Evolutionary conservation across 2,797 vertebrate genomes (phyloP).

Genomic region (Eospalax fontanierii): DNA sequence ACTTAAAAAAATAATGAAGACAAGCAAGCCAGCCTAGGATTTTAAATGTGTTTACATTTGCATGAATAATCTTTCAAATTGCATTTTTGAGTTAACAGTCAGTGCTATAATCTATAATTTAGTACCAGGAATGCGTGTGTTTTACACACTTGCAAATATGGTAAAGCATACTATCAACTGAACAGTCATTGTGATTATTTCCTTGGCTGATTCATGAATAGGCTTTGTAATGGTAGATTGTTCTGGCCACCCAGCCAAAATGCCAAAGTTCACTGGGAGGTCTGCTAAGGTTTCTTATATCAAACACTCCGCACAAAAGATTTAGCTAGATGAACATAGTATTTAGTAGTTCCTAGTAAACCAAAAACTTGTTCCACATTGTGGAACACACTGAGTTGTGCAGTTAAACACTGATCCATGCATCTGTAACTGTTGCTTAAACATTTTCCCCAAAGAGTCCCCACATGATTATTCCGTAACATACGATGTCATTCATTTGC

Average conservation of each 20-base stretch:
- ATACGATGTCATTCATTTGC: slow-evolving; percentile 70
- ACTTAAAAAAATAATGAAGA: slow-evolving; percentile 30
- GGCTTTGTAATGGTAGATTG: slow-evolving; percentile 77
- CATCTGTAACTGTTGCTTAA: slow-evolving; percentile 75
- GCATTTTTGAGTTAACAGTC: slow-evolving; percentile 63
- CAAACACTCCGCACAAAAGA: slow-evolving; percentile 70
- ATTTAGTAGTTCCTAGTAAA: slow-evolving; percentile 35
- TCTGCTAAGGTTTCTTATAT: slow-evolving; percentile 78
- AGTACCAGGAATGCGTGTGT: slow-evolving; percentile 40
- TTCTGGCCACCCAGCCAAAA: slow-evolving; percentile 69
- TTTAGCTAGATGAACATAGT: slow-evolving; percentile 72
- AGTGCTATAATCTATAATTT: slow-evolving; percentile 62
- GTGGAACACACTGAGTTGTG: slow-evolving; percentile 65
- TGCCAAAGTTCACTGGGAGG: slow-evolving; percentile 81
- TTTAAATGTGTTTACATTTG: slow-evolving; percentile 77
- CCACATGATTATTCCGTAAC: slow-evolving; percentile 65
- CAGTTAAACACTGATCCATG: slow-evolving; percentile 70
- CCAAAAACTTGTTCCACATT: slow-evolving; percentile 62
- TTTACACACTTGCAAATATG: neutral
- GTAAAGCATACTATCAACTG: slow-evolving; percentile 37
- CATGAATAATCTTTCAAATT: slow-evolving; percentile 57
- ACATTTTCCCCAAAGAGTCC: slow-evolving; percentile 72
- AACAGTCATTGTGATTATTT: slow-evolving; percentile 14
- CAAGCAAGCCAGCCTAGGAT: slow-evolving; percentile 59
- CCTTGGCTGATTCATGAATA: slow-evolving; percentile 28